Evolutionary conservation across 2,888 invertebrate species (phyloP).

Genomic region (Troilus luridus): DNA sequence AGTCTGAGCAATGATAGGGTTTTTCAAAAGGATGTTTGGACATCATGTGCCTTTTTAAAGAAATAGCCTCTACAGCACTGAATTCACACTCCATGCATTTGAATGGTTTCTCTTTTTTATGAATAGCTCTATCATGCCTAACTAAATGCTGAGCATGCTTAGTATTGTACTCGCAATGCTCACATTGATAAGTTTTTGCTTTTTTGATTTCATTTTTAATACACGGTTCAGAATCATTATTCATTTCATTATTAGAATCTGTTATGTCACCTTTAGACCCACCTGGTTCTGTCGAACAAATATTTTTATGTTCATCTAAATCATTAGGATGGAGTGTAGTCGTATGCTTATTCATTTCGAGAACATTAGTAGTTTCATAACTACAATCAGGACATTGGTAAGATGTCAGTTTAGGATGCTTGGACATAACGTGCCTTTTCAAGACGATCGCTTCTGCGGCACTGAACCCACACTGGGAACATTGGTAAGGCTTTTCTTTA

Average conservation of each 20-base stretch:
- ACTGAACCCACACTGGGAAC: constrained; percentile 27
- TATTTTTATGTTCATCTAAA: neutral
- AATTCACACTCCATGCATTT: neutral
- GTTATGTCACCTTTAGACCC: neutral
- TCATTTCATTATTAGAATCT: neutral
- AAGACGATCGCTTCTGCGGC: neutral
- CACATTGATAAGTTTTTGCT: neutral
- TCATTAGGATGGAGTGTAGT: constrained; percentile 16
- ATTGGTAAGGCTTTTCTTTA: constrained; percentile 32
- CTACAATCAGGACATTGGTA: constrained; percentile 24
- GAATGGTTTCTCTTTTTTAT: neutral
- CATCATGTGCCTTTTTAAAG: neutral
- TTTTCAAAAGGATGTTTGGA: neutral
- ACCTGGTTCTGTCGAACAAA: neutral
- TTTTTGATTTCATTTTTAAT: neutral
- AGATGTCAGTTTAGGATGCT: neutral
- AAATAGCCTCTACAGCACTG: neutral
- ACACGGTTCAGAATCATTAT: neutral
- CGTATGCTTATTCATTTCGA: constrained; percentile 26
- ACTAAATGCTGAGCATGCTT: neutral
- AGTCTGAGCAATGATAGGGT: neutral
- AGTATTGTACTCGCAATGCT: neutral
- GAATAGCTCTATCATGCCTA: neutral
- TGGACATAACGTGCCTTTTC: constrained; percentile 1
- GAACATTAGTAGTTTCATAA: neutral